Base-by-base conservation (phyloP, 1,140 invertebrate genomes). In the Xylocopa sonorina region DNA sequence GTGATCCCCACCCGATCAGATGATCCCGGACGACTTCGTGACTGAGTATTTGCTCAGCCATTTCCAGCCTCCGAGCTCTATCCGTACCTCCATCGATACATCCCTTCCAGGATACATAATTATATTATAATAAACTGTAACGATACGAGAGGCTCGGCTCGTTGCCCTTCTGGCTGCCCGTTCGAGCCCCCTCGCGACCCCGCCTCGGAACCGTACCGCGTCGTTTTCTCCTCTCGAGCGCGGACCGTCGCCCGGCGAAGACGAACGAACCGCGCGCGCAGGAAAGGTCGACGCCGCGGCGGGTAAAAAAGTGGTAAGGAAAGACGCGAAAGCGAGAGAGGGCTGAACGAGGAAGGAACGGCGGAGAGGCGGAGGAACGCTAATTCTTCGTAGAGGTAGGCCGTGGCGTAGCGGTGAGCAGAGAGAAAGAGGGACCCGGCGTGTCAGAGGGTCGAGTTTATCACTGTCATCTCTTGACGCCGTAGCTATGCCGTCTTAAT, bases 121-220 rank as follows among this genome's bases (percentile, higher is more conserved):
- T 93, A 92, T 92, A 93, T 90, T 93, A 93, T 92, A 93, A 92
- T 92, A 93, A 93, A 93, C 88, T 92, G 90, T 92, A 92, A 91
- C 91, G 91, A 93, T 92, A 90, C 76, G 58, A 67, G 58, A 67
- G 72, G 55, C 69, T 58, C 48, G 57, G 43, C 77, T 83, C 60
- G 46, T 68, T 83, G 81, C 74, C 83, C 83, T 84, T 34, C 81
- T 83, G 67, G 62, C 80, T 78, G 48, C 73, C 34, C 66, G 48
- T 46, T 29, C 60, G 75, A 43, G 46, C 24, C 48, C n/a, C 41
- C 38, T n/a, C n/a, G n/a, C 51, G 63, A 18, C 74, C 58, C 72
- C 74, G 74, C 74, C 74, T 77, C 29, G 32, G 14, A 16, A n/a
- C n/a, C 46, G 14, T 50, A 50, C 57, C 14, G 60, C 64, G 14